Evolutionary conservation across 2,113 vertebrate species (phyloP).

Genomic region (Uropsilus gracilis): DNA sequence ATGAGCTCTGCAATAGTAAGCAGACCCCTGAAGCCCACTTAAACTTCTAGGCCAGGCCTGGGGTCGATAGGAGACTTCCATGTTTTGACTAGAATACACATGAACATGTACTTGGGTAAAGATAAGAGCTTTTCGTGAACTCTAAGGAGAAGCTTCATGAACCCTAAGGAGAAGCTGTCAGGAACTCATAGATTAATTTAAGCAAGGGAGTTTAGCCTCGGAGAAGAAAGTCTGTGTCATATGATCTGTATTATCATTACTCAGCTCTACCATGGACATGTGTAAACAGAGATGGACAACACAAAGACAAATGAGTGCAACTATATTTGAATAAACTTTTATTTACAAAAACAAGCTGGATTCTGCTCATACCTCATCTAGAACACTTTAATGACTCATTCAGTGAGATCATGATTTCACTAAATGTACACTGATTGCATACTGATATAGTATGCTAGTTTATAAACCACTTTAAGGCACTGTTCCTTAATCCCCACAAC

Average conservation of each 20-base stretch:
- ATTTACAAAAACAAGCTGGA: not conserved
- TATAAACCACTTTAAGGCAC: not conserved
- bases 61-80: not conserved
- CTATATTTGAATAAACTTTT: not conserved
- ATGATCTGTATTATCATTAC: not conserved
- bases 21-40: not conserved
- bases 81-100: not conserved
- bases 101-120: not conserved
- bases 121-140: not conserved
- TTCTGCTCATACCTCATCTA: not conserved
- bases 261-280: not conserved
- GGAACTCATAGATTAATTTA: not conserved
- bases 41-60: not conserved
- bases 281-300: not conserved
- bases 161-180: not conserved
- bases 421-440: not conserved
- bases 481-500: not conserved
- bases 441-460: not conserved
- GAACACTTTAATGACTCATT: not conserved
- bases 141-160: not conserved
- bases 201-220: too few relatives aligned
- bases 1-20: not conserved
- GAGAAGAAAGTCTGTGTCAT: too few relatives aligned
- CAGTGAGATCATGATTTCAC: not conserved
- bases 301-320: not conserved